Percentiles rank a stretch among this genome's conserved stretches.
Conservation (phyloP, 2,113 vertebrate genomes). For the Tragelaphus strepsiceros region DNA sequence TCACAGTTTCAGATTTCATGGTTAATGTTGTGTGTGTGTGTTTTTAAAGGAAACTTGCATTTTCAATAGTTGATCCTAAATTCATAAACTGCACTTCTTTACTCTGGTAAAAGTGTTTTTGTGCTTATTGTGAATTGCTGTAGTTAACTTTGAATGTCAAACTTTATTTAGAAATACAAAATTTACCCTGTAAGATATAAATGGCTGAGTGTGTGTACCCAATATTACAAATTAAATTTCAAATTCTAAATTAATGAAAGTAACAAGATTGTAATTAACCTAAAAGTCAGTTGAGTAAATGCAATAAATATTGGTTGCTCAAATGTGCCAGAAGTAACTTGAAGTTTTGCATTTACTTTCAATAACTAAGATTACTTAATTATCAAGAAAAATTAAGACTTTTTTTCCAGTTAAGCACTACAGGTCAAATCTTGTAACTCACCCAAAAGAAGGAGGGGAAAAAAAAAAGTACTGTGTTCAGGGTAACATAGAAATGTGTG, state of each 20-base stretch:
- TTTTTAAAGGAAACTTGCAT: conserved; percentile 68
- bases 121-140: conserved; percentile 58
- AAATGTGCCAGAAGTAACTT: conserved; percentile 50
- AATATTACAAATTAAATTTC: conserved; percentile 61
- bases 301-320: conserved; percentile 52
- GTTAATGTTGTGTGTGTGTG: conserved; percentile 48
- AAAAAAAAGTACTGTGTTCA: conserved; percentile 18
- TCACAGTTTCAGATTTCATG: conserved; percentile 73
- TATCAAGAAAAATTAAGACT: not conserved
- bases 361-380: conserved; percentile 38
- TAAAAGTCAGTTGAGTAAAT: conserved; percentile 41
- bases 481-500: conserved; percentile 28
- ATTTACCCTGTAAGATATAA: conserved; percentile 49
- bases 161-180: conserved; percentile 52
- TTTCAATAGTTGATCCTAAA: conserved; percentile 69
- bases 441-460: not conserved
- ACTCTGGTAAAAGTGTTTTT: conserved; percentile 73
- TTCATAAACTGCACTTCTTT: conserved; percentile 69
- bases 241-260: conserved; percentile 56
- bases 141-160: conserved; percentile 60
- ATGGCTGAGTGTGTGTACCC: conserved; percentile 38
- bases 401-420: conserved; percentile 48
- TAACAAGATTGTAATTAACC: conserved; percentile 60
- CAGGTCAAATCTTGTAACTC: conserved; percentile 18
- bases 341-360: conserved; percentile 64